Evolutionary conservation across 2,888 invertebrate species (phyloP).

Genomic region (Serrognathus titanus): DNA sequence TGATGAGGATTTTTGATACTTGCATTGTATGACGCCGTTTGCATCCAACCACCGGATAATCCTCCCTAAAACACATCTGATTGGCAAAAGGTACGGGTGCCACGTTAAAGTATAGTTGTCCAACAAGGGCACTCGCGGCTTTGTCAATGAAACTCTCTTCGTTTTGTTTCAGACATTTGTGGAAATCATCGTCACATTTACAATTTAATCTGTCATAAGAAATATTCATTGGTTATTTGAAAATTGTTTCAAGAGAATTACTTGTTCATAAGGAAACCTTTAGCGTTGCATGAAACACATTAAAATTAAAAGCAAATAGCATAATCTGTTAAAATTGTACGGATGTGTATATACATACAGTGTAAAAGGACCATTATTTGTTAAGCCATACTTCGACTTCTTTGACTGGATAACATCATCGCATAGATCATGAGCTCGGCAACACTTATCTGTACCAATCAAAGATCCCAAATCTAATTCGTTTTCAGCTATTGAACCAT

Average conservation of each 20-base stretch:
- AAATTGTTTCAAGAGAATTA: too few species aligned
- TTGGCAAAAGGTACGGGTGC: constrained; percentile 46
- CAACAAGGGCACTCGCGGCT: constrained; percentile 41
- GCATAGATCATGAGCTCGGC: constrained; percentile 69
- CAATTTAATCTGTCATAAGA: constrained; percentile 50
- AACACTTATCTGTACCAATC: constrained; percentile 64
- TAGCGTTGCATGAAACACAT: too few species aligned
- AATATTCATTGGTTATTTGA: too few species aligned
- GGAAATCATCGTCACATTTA: constrained; percentile 55
- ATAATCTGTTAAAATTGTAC: too few species aligned
- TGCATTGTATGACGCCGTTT: constrained; percentile 46
- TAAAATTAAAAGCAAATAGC: too few species aligned
- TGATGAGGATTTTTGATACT: constrained; percentile 40
- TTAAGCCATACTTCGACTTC: too few species aligned
- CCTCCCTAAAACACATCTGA: constrained; percentile 55
- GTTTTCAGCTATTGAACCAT: constrained; percentile 61
- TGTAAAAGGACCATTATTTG: too few species aligned
- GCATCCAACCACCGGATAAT: constrained; percentile 57
- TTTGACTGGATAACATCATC: constrained; percentile 52
- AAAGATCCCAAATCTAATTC: constrained; percentile 64
- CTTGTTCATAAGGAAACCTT: too few species aligned
- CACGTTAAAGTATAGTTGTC: constrained; percentile 55
- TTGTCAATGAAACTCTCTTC: constrained; percentile 6
- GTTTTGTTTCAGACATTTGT: constrained; percentile 41
- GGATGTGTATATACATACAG: too few species aligned